phyloP scores from a whole-genome alignment of 2,888 invertebrate species.

The Yponomeuta sedellus region DNA sequence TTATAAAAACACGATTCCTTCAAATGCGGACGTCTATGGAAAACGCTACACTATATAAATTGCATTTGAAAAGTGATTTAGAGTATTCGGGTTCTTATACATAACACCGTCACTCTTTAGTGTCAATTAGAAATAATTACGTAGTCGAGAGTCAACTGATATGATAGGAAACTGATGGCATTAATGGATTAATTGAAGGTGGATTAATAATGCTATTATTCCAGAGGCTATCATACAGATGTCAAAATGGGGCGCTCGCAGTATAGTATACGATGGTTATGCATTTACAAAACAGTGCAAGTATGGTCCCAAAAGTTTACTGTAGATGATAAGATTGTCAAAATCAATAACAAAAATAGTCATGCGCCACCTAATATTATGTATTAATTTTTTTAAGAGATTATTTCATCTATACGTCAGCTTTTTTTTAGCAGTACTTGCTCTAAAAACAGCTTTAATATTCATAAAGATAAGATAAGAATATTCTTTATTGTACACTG shows the following conservation, averaged over 20 bases:
- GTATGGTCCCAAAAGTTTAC: background rate
- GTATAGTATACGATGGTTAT: background rate
- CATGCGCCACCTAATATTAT: background rate
- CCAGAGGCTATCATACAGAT: background rate
- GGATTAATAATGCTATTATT: too few species aligned
- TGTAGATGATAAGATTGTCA: conserved; percentile 12
- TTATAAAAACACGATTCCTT: too few species aligned
- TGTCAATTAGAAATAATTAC: background rate
- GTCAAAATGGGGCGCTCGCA: background rate
- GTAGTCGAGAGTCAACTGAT: too few species aligned
- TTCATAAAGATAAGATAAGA: too few species aligned
- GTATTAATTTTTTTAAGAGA: background rate
- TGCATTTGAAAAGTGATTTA: too few species aligned
- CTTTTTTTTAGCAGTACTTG: background rate
- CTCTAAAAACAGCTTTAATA: background rate
- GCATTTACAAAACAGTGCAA: background rate
- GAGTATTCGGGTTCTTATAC: too few species aligned
- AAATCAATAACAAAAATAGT: conserved; percentile 12
- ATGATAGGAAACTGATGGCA: too few species aligned
- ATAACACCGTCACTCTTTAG: too few species aligned
- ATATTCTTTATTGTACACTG: too few species aligned
- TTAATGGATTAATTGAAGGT: too few species aligned
- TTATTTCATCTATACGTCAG: background rate
- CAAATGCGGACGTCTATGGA: too few species aligned
- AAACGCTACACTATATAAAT: too few species aligned